These are phyloP conservation scores for Athalia circularis DNA, from an alignment of 2,888 invertebrate genomes.

Conservation along the genomic window DNA sequence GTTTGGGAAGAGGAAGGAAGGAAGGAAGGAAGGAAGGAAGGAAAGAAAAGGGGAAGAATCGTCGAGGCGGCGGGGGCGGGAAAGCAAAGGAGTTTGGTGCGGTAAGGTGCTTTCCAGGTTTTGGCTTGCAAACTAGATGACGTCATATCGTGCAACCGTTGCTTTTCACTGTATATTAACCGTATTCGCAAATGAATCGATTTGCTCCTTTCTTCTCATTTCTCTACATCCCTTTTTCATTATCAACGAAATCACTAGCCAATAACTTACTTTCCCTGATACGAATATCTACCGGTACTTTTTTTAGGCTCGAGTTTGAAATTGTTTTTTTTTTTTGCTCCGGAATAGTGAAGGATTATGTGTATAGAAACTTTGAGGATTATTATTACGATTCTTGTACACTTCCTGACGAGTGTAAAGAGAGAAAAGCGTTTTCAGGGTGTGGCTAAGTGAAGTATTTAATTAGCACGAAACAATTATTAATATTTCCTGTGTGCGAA, in stretches of 20 bases:
- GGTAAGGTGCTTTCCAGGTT: conserved; percentile 35
- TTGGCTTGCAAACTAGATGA: conserved; percentile 26
- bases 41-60: not conserved
- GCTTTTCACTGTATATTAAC: not conserved
- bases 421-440: not conserved
- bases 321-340: too few species aligned
- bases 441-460: conserved; percentile 26
- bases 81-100: conserved; percentile 2
- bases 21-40: not conserved
- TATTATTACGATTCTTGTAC: too few species aligned
- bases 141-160: not conserved
- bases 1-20: not conserved
- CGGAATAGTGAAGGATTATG: too few species aligned
- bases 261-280: too few species aligned
- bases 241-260: too few species aligned
- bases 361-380: too few species aligned
- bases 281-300: too few species aligned
- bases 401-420: not conserved
- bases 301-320: too few species aligned
- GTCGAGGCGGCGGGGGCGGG: not conserved
- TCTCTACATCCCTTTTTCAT: too few species aligned
- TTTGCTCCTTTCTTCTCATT: not conserved
- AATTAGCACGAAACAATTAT: conserved; percentile 53
- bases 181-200: not conserved
- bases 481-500: conserved; percentile 46